Percentiles rank a stretch among this genome's conserved stretches.
Evolutionary conservation across 2,113 vertebrate genomes (phyloP).

Genomic region (Cranoglanis bouderius): DNA sequence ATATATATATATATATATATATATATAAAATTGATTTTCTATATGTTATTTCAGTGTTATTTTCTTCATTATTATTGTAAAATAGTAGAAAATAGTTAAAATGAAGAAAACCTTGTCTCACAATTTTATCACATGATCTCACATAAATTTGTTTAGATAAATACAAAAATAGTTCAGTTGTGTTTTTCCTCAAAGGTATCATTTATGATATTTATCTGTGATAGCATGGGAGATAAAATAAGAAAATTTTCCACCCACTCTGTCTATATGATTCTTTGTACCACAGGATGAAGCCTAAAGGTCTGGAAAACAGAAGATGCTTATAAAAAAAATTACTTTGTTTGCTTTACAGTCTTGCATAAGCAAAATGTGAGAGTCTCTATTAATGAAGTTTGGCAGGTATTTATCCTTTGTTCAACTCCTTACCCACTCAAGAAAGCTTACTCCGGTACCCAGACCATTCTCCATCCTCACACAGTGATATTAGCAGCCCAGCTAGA

Average conservation of each 20-base stretch:
- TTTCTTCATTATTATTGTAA: neutral
- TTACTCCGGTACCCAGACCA: conserved; percentile 6
- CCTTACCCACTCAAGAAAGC: conserved; percentile 3
- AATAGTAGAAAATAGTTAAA: neutral
- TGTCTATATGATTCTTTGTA: neutral
- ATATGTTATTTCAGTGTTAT: neutral
- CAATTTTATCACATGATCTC: too few relatives aligned
- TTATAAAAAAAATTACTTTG: neutral
- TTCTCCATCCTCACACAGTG: conserved; percentile 31
- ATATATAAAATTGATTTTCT: neutral
- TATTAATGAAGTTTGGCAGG: conserved; percentile 48
- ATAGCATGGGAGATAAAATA: neutral
- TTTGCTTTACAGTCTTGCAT: neutral
- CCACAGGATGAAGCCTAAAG: neutral
- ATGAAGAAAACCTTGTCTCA: neutral
- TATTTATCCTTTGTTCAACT: conserved; percentile 35
- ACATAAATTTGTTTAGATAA: neutral
- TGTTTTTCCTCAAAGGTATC: neutral
- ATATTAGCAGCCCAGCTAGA: conserved; percentile 35
- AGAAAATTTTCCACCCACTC: neutral
- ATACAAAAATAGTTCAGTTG: neutral
- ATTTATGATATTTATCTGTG: neutral
- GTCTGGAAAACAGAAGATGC: neutral
- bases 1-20: too few relatives aligned
- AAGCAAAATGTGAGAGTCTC: conserved; percentile 30